Evolutionary conservation across 2,797 vertebrate genomes (phyloP).

Genomic region (Micrastur ruficollis): DNA sequence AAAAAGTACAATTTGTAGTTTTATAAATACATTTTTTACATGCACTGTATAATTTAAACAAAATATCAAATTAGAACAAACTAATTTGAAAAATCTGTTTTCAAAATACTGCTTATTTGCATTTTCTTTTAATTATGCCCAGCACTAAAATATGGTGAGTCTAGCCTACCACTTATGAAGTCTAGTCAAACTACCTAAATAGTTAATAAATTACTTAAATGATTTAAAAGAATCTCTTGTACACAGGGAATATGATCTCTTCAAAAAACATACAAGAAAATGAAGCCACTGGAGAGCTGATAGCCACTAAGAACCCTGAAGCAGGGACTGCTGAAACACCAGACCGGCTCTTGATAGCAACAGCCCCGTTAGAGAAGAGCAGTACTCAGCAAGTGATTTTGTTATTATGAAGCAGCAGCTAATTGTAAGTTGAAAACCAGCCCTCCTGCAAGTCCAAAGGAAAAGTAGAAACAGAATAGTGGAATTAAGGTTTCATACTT

Average conservation of each 20-base stretch:
- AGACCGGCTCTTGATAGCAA: not conserved
- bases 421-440: not conserved
- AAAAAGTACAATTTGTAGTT: not conserved
- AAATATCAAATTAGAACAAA: not conserved
- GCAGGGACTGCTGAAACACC: not conserved
- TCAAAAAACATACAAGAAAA: not conserved
- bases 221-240: not conserved
- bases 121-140: not conserved
- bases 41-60: not conserved
- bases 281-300: not conserved
- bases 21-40: accelerated
- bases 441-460: not conserved
- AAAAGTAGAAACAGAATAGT: not conserved
- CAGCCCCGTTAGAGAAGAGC: too few relatives aligned
- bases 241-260: not conserved
- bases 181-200: not conserved
- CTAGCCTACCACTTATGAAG: too few relatives aligned
- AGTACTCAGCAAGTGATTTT: not conserved
- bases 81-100: not conserved
- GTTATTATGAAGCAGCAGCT: not conserved
- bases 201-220: not conserved
- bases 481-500: not conserved
- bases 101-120: not conserved
- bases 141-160: accelerated
- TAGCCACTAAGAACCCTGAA: not conserved